Percentiles rank a stretch among this genome's conserved stretches.
These are phyloP conservation scores for Chrysolina oricalcia DNA, from an alignment of 2,888 invertebrate species.

Conservation along the genomic window DNA sequence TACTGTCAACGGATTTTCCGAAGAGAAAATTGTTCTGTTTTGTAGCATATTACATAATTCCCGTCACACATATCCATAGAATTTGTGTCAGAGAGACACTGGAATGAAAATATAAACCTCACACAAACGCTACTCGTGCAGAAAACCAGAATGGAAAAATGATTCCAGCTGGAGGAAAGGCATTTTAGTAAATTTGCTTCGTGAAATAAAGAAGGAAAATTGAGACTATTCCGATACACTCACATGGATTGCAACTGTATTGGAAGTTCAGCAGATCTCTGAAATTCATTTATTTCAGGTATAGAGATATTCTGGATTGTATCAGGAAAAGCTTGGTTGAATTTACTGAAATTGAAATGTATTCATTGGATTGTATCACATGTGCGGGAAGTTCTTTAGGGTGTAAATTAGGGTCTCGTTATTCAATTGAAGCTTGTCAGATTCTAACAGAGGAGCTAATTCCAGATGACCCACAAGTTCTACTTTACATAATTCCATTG, in stretches of 20 bases:
- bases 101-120: constrained; percentile 9
- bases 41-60: not conserved
- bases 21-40: not conserved
- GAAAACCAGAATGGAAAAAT: constrained; percentile 13
- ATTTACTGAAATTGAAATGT: not conserved
- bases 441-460: no score
- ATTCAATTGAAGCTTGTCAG: no score
- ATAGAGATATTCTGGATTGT: constrained; percentile 3
- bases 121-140: not conserved
- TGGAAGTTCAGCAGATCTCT: constrained; percentile 11
- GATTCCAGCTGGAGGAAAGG: not conserved
- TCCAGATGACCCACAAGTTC: no score
- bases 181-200: constrained; percentile 12
- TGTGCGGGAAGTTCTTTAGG: no score
- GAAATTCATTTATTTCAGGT: constrained; percentile 2
- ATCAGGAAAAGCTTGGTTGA: not conserved
- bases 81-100: not conserved
- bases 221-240: constrained; percentile 9
- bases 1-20: no score
- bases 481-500: no score
- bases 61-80: not conserved
- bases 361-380: no score
- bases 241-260: constrained; percentile 11
- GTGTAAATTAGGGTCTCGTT: no score
- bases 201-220: constrained; percentile 6